These are phyloP conservation scores for Drosophila grimshawi DNA, from an alignment of 1,140 invertebrate species.

Conservation along the genomic window DNA sequence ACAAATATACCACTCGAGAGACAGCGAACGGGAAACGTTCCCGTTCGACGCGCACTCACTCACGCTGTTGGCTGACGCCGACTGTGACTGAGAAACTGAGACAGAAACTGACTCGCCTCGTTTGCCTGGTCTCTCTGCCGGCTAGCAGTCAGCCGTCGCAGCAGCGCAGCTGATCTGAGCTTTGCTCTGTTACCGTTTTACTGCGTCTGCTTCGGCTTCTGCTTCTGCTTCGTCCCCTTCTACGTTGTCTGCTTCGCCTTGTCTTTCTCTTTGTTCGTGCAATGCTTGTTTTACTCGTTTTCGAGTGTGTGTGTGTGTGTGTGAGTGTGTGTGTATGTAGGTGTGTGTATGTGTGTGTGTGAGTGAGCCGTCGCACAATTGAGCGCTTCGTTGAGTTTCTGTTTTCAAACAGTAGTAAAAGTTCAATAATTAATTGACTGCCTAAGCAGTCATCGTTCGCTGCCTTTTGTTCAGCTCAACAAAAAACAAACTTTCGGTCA, in stretches of 20 bases:
- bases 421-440: conserved; percentile 75
- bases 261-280: conserved; percentile 48
- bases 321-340: conserved; percentile 24
- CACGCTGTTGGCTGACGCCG: conserved; percentile 62
- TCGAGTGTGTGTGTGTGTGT: background rate
- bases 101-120: conserved; percentile 37
- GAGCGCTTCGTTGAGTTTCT: conserved; percentile 54
- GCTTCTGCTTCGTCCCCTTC: conserved; percentile 8
- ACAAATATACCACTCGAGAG: conserved; percentile 29
- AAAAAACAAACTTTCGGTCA: conserved; percentile 24
- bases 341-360: conserved; percentile 2
- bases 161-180: conserved; percentile 36
- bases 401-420: conserved; percentile 70
- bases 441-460: conserved; percentile 52
- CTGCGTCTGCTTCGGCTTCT: background rate
- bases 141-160: conserved; percentile 15
- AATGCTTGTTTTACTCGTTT: conserved; percentile 14
- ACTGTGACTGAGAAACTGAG: conserved; percentile 69
- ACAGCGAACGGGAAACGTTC: conserved; percentile 48
- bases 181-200: conserved; percentile 11
- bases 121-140: conserved; percentile 40
- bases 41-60: conserved; percentile 66
- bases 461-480: conserved; percentile 35
- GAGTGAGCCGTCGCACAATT: conserved; percentile 52
- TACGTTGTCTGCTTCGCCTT: conserved; percentile 49